A percentile compares a stretch with the other conserved stretches of the same genome.
Conservation (phyloP, 1,140 invertebrate species). For the Anastatus disparis region DNA sequence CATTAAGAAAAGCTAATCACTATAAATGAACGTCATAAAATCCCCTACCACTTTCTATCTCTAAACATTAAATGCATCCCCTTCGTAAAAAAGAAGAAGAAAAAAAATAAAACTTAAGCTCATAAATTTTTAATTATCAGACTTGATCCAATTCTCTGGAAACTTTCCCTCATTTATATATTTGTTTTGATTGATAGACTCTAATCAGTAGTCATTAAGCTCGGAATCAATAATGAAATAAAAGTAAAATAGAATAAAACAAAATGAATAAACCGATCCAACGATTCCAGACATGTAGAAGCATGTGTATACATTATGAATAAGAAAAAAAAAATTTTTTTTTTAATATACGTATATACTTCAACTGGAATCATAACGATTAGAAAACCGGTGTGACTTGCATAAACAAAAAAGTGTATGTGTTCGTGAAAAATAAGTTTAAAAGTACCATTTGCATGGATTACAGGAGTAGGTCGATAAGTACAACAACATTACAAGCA, state of each 20-base stretch:
- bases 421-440: not conserved
- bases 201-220: too few species aligned
- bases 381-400: conserved; percentile 18
- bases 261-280: not conserved
- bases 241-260: not conserved
- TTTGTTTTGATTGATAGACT: conserved; percentile 33
- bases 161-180: conserved; percentile 30
- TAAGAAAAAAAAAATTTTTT: too few species aligned
- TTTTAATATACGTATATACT: too few species aligned
- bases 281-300: too few species aligned
- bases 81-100: too few species aligned
- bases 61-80: too few species aligned
- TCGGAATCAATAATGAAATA: too few species aligned
- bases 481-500: too few species aligned
- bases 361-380: conserved; percentile 7
- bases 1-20: not conserved
- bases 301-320: too few species aligned
- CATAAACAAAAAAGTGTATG: not conserved
- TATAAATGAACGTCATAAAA: not conserved
- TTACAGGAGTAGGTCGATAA: not conserved
- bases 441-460: not conserved
- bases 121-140: conserved; percentile 1
- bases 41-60: too few species aligned
- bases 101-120: not conserved
- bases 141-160: conserved; percentile 11